These are phyloP conservation scores for Sminthurinus aureus DNA, from an alignment of 2,888 invertebrate species.

Conservation along the genomic window DNA sequence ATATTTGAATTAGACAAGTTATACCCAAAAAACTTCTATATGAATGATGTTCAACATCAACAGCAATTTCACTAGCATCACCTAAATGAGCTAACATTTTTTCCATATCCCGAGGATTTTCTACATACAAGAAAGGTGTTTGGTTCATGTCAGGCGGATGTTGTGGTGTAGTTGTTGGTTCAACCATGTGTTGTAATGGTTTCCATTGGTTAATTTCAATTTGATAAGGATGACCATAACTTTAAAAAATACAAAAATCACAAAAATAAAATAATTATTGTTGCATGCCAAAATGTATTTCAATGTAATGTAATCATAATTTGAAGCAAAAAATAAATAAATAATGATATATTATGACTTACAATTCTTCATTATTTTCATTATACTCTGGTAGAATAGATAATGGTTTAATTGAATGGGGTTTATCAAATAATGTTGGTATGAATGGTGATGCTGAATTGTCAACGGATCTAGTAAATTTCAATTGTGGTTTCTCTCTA, in stretches of 20 bases:
- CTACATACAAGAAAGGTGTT: slow-evolving; percentile 75
- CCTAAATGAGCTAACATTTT: slow-evolving; percentile 72
- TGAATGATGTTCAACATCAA: slow-evolving; percentile 76
- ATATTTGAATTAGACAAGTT: slow-evolving; percentile 95
- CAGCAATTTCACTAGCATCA: slow-evolving; percentile 48
- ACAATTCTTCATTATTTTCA: slow-evolving; percentile 56
- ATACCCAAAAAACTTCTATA: slow-evolving; percentile 92
- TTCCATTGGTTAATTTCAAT: slow-evolving; percentile 80
- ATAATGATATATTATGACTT: slow-evolving; percentile 21
- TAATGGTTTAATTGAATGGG: slow-evolving; percentile 83
- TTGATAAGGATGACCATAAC: slow-evolving; percentile 88
- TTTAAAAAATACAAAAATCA: not conserved
- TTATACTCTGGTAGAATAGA: slow-evolving; percentile 75
- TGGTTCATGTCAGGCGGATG: slow-evolving; percentile 68
- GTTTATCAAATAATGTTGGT: slow-evolving; percentile 85
- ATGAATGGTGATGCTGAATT: slow-evolving; percentile 79
- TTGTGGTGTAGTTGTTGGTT: slow-evolving; percentile 65
- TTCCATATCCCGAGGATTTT: slow-evolving; percentile 71
- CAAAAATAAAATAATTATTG: not conserved
- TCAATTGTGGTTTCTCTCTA: slow-evolving; percentile 76
- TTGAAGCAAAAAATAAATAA: not conserved
- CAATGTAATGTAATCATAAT: not conserved
- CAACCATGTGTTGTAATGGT: slow-evolving; percentile 65
- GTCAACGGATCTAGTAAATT: slow-evolving; percentile 84
- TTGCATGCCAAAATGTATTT: not conserved